Conservation (phyloP, 2,113 vertebrate genomes). For the Catharus minimus region DNA sequence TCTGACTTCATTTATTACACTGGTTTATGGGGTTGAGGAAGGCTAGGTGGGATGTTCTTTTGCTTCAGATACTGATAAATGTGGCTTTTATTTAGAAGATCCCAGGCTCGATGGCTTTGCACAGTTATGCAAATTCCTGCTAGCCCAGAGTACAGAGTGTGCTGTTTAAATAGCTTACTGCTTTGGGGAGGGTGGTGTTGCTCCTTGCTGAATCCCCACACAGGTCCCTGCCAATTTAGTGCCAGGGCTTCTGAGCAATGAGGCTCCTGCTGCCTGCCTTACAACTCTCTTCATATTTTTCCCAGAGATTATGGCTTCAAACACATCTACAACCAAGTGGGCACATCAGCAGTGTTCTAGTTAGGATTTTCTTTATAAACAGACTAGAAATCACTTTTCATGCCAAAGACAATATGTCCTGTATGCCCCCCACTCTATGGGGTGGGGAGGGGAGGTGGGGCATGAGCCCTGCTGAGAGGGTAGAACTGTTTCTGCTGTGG, state of each 20-base stretch:
- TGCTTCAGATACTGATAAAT: neutral
- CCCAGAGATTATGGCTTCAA: neutral
- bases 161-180: slow-evolving; percentile 20
- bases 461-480: neutral
- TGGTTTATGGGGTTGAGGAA: neutral
- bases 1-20: neutral
- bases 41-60: slow-evolving; percentile 1
- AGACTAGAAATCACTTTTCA: neutral
- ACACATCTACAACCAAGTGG: neutral
- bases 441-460: fast-evolving
- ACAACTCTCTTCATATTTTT: neutral
- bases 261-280: neutral
- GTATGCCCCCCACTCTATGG: neutral
- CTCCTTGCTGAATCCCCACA: neutral
- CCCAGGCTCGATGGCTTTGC: neutral
- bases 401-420: neutral
- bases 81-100: slow-evolving; percentile 13
- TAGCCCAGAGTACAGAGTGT: neutral
- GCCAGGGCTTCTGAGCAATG: neutral
- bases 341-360: neutral
- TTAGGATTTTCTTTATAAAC: slow-evolving; percentile 2
- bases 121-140: neutral
- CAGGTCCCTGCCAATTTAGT: slow-evolving; percentile 8
- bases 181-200: neutral
- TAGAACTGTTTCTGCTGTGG: neutral